Evolutionary conservation across 2,797 vertebrate species (phyloP).

Genomic region (Liasis olivaceus): DNA sequence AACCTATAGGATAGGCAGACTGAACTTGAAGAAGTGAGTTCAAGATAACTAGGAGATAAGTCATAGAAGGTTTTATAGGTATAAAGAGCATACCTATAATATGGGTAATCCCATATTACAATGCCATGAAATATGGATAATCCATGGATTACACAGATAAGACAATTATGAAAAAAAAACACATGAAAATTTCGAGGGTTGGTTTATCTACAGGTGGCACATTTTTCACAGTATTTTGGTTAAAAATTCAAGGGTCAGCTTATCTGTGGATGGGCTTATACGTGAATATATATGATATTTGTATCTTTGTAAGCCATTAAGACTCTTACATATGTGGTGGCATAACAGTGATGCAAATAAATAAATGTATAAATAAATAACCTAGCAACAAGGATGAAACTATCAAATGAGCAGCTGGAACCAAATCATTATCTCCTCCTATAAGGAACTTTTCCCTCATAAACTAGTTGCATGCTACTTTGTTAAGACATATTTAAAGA

Average conservation of each 20-base stretch:
- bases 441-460: neutral
- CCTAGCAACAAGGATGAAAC: slow-evolving; percentile 49
- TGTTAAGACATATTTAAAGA: neutral
- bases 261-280: neutral
- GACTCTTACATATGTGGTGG: neutral
- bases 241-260: neutral
- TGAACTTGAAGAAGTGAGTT: neutral
- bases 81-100: too few species aligned
- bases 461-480: neutral
- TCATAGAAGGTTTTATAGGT: too few species aligned
- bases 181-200: neutral
- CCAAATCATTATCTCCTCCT: slow-evolving; percentile 11
- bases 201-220: neutral
- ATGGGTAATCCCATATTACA: too few species aligned
- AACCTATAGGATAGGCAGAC: neutral
- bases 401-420: slow-evolving; percentile 51
- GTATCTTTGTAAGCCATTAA: neutral
- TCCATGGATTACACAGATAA: neutral
- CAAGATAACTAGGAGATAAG: too few species aligned
- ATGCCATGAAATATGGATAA: neutral
- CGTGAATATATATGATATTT: neutral
- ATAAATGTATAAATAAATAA: neutral
- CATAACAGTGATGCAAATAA: neutral
- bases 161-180: neutral
- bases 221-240: neutral